Base-by-base conservation (phyloP, 2,113 vertebrate genomes). In the Sinocyclocheilus rhinocerous region DNA sequence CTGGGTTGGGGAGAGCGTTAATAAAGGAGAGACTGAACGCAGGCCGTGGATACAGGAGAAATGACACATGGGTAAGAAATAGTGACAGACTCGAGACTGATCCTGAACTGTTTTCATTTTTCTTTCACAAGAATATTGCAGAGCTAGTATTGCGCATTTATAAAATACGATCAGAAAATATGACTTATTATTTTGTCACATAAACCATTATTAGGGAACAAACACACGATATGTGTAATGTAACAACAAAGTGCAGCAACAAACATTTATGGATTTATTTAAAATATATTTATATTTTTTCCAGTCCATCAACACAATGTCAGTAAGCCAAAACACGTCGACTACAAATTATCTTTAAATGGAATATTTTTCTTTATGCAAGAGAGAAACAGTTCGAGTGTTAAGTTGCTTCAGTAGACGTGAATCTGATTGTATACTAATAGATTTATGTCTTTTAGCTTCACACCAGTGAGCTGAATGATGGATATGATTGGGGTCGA, bases 401-500 rank as follows among this genome's bases (percentile, higher is more conserved):
- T 39, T 39, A 50, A 50, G 5, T 39, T 39, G 39, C 6, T 39
- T 39, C 39, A 50, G 3, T 45, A 2, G 42, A 48, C n/a, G 11
- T 29, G 9, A 15, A 52, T 50, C n/a, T 5, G 6, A n/a, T 42
- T 61, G n/a, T 12, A 48, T 39, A 33, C 26, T 65, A n/a, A 29
- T 84, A 69, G 15, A 70, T 1, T 9, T 22, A 7, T 63, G 42
- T 57, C 18, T 59, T 89, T 26, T 0, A 99, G 98, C 93, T 96
- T n/a, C 98, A 98, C 90, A 97, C 95, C 2, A 96, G 97, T 90
- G 97, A 99, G 29, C 93, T 98, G 87, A 95, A 95, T 5, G 95
- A 96, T 57, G 97, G 97, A 8, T 96, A 97, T 33, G 96, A 97
- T 57, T 97, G 96, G 96, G 97, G 95, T 0, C 95, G 96, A 1